Base-by-base conservation (phyloP, 2,888 invertebrate species). In the Cyclophora punctaria region DNA sequence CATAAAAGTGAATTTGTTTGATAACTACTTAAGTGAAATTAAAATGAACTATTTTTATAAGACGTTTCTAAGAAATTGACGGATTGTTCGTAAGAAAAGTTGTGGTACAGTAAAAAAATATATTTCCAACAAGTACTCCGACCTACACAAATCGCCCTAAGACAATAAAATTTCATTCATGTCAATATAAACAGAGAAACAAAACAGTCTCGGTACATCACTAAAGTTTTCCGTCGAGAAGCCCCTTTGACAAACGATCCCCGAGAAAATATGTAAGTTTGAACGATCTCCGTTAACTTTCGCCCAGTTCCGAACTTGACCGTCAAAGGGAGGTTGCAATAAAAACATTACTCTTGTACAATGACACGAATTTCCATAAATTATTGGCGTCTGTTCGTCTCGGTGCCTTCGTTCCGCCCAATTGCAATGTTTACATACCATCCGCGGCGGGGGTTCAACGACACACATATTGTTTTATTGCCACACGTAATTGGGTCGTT, bases 301-400 rank as follows among this genome's bases (percentile, higher is more conserved):
- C 79, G 65, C 73, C 67, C 67, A 70, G 67, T 65, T 63, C 20
- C 71, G 85, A 87, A 87, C 87, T 87, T 88, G 87, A 86, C 87
- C 86, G 80, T 73, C 83, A 81, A 85, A 85, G 79, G 73, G 75
- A 80, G 79, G 81, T 76, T 74, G 76, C 78, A 80, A 83, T 86
- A 86, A 85, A 84, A 81, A 74, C 81, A 80, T 84, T 82, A 80
- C 69, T 80, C 73, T 82, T 82, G 73, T 78, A 80, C 83, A 83
- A 83, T 85, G 86, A 82, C 75, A 80, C 75, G 75, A 78, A 86
- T 86, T 86, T 83, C 86, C 87, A 87, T 88, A 87, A 87, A 87
- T 86, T 84, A 86, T 86, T 76, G 83, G 78, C 82, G 83, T 69
- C 80, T 76, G 66, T 71, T 67, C 71, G 85, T 81, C 83, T 78